These are phyloP conservation scores for Condylura cristata DNA, from an alignment of 2,113 vertebrate species.

Conservation along the genomic window DNA sequence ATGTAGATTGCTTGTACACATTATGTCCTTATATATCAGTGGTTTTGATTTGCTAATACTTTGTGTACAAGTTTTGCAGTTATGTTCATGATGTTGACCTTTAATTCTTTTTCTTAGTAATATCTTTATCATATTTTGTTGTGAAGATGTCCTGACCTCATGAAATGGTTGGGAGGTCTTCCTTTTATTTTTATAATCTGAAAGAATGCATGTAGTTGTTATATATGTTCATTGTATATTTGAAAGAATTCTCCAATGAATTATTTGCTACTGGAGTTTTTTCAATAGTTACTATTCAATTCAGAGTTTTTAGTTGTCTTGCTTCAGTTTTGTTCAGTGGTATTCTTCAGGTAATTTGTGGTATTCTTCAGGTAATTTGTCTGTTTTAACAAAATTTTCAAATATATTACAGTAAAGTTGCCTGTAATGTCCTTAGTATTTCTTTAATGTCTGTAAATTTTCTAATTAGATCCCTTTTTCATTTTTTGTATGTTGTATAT, in stretches of 20 bases:
- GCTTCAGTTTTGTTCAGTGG: too few relatives aligned
- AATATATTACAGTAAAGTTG: too few relatives aligned
- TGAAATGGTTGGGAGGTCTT: not conserved
- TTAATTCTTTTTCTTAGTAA: not conserved
- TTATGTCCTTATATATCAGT: not conserved
- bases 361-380: too few relatives aligned
- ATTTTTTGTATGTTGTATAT: too few relatives aligned
- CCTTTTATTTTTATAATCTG: not conserved
- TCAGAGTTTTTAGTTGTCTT: not conserved
- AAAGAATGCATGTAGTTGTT: not conserved
- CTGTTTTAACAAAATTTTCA: too few relatives aligned
- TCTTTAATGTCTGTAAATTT: too few relatives aligned
- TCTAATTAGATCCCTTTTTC: too few relatives aligned
- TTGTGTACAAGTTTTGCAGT: not conserved
- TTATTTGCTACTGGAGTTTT: too few relatives aligned
- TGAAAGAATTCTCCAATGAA: not conserved
- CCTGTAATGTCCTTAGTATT: too few relatives aligned
- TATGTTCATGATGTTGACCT: not conserved
- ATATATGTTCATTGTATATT: not conserved
- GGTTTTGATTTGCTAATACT: not conserved
- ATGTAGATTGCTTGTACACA: not conserved
- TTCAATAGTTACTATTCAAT: not conserved
- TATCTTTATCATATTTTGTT: not conserved
- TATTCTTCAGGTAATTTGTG: too few relatives aligned
- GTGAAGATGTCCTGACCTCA: too few relatives aligned